These are phyloP conservation scores for Ictidomys tridecemlineatus DNA, from an alignment of 2,113 vertebrate genomes.

Conservation along the genomic window DNA sequence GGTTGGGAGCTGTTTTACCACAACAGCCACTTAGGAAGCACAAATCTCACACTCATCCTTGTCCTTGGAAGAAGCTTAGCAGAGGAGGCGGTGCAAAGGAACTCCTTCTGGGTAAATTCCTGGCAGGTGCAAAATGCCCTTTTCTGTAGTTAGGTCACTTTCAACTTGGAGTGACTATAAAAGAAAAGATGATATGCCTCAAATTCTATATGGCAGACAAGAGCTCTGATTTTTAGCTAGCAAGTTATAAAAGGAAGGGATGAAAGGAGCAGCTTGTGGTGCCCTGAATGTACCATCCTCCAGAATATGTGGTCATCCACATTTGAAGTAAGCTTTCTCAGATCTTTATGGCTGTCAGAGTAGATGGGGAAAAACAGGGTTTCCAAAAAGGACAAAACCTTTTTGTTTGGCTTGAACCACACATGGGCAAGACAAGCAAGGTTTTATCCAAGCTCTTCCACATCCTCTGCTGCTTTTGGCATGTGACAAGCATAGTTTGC, in stretches of 20 bases:
- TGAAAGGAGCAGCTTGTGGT: constrained; percentile 30
- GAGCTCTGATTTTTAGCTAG: not conserved
- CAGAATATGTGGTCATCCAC: not conserved
- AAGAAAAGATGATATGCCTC: not conserved
- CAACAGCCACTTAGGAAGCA: not conserved
- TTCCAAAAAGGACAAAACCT: not conserved
- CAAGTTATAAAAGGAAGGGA: not conserved
- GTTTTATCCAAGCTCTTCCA: not conserved
- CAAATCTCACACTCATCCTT: not conserved
- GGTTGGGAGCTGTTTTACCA: not conserved
- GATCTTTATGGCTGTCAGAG: not conserved
- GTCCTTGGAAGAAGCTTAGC: not conserved
- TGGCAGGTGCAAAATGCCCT: not conserved
- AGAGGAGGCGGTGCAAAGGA: not conserved
- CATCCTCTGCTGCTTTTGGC: not conserved
- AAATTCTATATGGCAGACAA: not conserved
- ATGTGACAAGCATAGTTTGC: constrained; percentile 47
- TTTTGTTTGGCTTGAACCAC: constrained; percentile 16
- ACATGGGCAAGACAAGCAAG: not conserved
- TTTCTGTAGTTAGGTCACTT: constrained; percentile 6
- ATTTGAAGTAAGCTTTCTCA: constrained; percentile 18
- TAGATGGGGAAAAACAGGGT: not conserved
- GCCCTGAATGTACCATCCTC: not conserved
- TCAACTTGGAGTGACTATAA: not conserved
- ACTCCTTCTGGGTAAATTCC: not conserved